These are phyloP conservation scores for Saxidomus purpurata DNA, from an alignment of 1,140 invertebrate species.

Conservation along the genomic window DNA sequence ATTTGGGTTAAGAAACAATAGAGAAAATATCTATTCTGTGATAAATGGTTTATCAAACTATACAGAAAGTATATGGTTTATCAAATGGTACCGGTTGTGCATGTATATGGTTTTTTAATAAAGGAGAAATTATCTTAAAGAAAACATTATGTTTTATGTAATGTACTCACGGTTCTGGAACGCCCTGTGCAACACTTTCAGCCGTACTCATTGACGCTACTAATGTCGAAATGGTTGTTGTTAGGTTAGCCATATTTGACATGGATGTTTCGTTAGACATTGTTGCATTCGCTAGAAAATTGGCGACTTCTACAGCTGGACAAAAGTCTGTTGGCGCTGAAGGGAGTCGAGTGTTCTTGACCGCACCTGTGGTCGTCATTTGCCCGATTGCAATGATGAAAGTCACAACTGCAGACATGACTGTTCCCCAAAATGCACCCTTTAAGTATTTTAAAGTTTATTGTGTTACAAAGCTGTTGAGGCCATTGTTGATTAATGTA, in stretches of 20 bases:
- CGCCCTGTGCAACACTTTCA: neutral
- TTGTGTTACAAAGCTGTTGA: too few species aligned
- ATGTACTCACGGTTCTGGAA: slow-evolving; percentile 45
- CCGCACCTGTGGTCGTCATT: slow-evolving; percentile 56
- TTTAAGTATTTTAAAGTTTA: too few species aligned
- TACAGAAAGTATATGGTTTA: too few species aligned
- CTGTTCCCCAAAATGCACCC: slow-evolving; percentile 49
- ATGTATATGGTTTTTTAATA: too few species aligned
- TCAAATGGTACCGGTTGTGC: too few species aligned
- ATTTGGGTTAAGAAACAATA: too few species aligned
- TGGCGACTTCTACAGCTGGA: slow-evolving; percentile 17
- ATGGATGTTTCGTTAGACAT: slow-evolving; percentile 1
- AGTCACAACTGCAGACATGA: neutral
- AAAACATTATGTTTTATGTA: too few species aligned
- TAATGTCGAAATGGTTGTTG: slow-evolving; percentile 1
- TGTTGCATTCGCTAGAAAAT: neutral
- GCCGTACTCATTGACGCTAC: neutral
- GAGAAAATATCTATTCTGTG: too few species aligned
- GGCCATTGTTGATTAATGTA: too few species aligned
- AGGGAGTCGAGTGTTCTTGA: slow-evolving; percentile 49
- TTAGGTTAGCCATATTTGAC: neutral
- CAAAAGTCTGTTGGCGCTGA: slow-evolving; percentile 36
- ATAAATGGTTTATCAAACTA: too few species aligned
- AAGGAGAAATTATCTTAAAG: too few species aligned
- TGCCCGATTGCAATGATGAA: slow-evolving; percentile 42